Conservation (phyloP, 1,140 invertebrate species). For the Nephotettix cincticeps region DNA sequence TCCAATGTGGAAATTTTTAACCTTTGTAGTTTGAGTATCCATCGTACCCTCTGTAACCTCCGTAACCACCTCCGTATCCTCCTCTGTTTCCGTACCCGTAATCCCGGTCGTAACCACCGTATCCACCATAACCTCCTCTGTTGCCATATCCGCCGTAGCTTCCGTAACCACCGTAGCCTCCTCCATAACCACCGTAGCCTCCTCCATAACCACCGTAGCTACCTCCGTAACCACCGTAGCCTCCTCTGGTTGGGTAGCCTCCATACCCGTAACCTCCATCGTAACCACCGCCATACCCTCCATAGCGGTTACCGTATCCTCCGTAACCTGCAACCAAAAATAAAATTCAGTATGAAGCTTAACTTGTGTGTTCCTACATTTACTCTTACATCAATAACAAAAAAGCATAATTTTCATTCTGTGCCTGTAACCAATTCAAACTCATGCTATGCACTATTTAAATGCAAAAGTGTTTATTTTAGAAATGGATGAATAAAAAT, state of each 20-base stretch:
- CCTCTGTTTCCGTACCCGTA: background rate
- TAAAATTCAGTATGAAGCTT: too few relatives aligned
- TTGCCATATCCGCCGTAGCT: background rate
- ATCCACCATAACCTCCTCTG: background rate
- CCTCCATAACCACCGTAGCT: background rate
- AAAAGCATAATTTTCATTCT: too few relatives aligned
- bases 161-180: background rate
- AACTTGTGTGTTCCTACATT: too few relatives aligned
- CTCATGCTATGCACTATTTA: too few relatives aligned
- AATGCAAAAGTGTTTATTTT: too few relatives aligned
- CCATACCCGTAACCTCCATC: background rate
- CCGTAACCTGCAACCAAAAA: slow-evolving; percentile 11
- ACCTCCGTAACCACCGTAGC: background rate
- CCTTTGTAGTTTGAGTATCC: too few relatives aligned
- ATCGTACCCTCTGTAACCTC: background rate
- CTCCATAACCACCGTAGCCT: background rate
- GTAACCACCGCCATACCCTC: background rate
- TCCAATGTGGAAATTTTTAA: too few relatives aligned
- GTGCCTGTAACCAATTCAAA: too few relatives aligned
- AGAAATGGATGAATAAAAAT: too few relatives aligned
- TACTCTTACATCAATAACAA: too few relatives aligned
- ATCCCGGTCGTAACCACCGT: background rate
- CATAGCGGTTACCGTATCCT: background rate
- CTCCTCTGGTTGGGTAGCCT: background rate
- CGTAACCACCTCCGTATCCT: slow-evolving; percentile 10